These are phyloP conservation scores for Petrolisthes cinctipes DNA, from an alignment of 2,888 invertebrate genomes.

Conservation along the genomic window DNA sequence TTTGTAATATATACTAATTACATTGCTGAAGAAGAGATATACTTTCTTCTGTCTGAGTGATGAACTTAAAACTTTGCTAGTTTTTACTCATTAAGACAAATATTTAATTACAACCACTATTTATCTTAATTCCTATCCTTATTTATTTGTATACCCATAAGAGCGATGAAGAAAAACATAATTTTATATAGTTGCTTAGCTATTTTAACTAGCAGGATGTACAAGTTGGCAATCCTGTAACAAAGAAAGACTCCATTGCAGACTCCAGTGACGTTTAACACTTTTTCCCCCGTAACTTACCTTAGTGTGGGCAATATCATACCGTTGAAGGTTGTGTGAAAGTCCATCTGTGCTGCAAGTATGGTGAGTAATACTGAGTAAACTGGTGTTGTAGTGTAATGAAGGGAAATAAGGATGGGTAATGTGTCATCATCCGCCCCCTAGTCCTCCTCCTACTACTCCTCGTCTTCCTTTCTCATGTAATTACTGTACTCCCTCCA, in stretches of 20 bases:
- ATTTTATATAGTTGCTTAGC: background rate
- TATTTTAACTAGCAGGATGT: background rate
- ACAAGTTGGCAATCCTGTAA: slow-evolving; percentile 44
- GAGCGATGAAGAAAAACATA: background rate
- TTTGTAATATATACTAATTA: no score
- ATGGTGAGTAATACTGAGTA: slow-evolving; percentile 38
- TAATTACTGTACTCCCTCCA: no score
- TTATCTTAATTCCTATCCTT: no score
- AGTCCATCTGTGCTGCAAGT: background rate
- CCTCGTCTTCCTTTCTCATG: no score
- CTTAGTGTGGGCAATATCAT: background rate
- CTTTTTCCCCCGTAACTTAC: background rate
- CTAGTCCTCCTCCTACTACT: background rate
- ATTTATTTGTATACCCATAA: no score
- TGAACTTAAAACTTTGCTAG: no score
- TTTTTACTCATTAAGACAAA: no score
- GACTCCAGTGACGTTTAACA: background rate
- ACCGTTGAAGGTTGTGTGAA: background rate
- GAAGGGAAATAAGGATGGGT: background rate
- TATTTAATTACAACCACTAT: no score
- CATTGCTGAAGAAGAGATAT: no score
- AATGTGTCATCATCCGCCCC: slow-evolving; percentile 41
- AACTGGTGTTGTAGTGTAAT: background rate
- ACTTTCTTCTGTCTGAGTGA: no score
- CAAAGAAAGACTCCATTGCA: slow-evolving; percentile 44